phyloP scores from a whole-genome alignment of 2,113 vertebrate genomes.

The Pelusios castaneus region DNA sequence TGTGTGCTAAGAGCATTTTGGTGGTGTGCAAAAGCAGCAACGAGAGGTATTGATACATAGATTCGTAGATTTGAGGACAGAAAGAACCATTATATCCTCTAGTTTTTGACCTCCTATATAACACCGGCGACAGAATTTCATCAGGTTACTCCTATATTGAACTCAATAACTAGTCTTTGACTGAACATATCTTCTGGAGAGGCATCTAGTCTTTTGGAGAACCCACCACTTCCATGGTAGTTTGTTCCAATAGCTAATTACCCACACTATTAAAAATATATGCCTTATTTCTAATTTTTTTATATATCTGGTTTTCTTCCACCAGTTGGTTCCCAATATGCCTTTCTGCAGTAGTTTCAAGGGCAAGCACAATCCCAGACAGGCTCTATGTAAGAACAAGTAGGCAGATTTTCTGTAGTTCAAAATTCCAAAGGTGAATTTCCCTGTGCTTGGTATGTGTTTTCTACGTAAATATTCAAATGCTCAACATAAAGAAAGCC shows the following conservation, averaged over 20 bases:
- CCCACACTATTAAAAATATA: neutral
- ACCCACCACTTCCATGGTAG: neutral
- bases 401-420: neutral
- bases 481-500: neutral
- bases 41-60: neutral
- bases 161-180: neutral
- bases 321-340: neutral
- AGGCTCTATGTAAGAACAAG: neutral
- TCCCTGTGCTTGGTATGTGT: neutral
- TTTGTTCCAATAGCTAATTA: neutral
- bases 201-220: neutral
- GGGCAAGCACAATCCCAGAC: neutral
- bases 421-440: conserved; percentile 11
- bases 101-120: accelerated
- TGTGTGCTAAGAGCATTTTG: neutral
- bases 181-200: neutral
- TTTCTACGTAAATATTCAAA: neutral
- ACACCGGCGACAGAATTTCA: neutral
- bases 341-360: neutral
- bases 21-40: too few relatives aligned
- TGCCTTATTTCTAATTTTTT: neutral
- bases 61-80: neutral
- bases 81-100: neutral
- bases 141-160: neutral
- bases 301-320: neutral